A percentile compares a stretch with the other conserved stretches of the same genome.
Evolutionary conservation across 1,140 invertebrate genomes (phyloP).

Genomic region (Helicoverpa zea): DNA sequence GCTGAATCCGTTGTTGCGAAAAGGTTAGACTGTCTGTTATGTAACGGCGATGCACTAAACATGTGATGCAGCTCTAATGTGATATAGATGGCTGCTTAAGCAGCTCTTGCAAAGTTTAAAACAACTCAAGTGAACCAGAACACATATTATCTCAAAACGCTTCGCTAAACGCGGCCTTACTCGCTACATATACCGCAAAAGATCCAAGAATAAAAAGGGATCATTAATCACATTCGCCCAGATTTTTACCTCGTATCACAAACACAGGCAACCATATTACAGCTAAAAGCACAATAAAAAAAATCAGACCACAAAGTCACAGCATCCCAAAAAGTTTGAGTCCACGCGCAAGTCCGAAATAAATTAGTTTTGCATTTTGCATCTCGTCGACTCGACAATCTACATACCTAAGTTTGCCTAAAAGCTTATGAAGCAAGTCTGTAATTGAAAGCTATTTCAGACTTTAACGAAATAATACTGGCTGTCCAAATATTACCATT

Average conservation of each 20-base stretch:
- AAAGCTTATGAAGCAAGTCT: conserved; percentile 15
- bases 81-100: not conserved
- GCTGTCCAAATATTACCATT: conserved; percentile 2
- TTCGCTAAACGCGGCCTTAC: not conserved
- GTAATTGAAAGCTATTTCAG: conserved; percentile 26
- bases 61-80: conserved; percentile 10
- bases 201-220: not conserved
- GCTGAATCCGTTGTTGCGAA: not conserved
- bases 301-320: conserved; percentile 1
- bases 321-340: conserved; percentile 3
- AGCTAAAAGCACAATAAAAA: conserved; percentile 16
- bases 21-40: not conserved
- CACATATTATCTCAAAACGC: conserved; percentile 17
- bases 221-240: conserved; percentile 9
- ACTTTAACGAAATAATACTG: not conserved
- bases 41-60: not conserved
- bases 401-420: conserved; percentile 17
- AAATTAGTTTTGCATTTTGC: conserved; percentile 23
- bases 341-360: conserved; percentile 6
- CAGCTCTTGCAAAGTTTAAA: not conserved
- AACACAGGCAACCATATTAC: not conserved
- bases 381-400: not conserved
- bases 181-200: not conserved
- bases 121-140: not conserved
- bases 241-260: conserved; percentile 5